Evolutionary conservation across 2,888 invertebrate genomes (phyloP).

Genomic region (Eilema sororculum): DNA sequence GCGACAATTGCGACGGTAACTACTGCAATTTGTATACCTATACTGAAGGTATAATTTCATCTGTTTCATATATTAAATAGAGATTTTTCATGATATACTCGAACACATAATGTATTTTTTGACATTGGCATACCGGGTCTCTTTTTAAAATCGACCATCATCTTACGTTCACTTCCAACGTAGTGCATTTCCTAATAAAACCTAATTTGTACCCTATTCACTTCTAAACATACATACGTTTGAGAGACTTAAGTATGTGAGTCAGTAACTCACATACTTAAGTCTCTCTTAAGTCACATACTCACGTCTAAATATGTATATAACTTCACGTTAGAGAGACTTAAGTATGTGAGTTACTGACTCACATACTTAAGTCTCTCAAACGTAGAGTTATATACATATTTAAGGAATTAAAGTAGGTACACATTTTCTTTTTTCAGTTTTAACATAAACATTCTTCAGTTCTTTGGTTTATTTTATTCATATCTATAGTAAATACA

Average conservation of each 20-base stretch:
- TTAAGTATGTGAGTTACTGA: too few relatives aligned
- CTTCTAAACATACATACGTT: not conserved
- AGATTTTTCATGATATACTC: not conserved
- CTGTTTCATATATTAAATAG: too few relatives aligned
- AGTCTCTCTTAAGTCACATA: too few relatives aligned
- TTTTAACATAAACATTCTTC: not conserved
- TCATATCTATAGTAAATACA: not conserved
- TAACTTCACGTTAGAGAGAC: too few relatives aligned
- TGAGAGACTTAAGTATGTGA: not conserved
- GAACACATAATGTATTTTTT: not conserved
- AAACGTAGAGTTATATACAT: too few relatives aligned
- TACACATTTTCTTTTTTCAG: not conserved
- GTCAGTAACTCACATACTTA: too few relatives aligned
- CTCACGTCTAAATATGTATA: too few relatives aligned
- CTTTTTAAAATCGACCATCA: not conserved
- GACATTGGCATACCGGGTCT: not conserved
- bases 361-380: not conserved
- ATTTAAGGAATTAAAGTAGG: too few relatives aligned
- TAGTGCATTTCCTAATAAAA: not conserved
- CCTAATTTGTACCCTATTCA: not conserved
- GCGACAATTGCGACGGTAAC: not conserved
- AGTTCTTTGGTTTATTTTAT: not conserved
- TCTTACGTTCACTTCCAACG: not conserved
- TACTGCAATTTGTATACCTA: not conserved
- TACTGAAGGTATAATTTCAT: too few relatives aligned